Conservation (phyloP, 2,888 invertebrate genomes). For the Plebejus melissa region DNA sequence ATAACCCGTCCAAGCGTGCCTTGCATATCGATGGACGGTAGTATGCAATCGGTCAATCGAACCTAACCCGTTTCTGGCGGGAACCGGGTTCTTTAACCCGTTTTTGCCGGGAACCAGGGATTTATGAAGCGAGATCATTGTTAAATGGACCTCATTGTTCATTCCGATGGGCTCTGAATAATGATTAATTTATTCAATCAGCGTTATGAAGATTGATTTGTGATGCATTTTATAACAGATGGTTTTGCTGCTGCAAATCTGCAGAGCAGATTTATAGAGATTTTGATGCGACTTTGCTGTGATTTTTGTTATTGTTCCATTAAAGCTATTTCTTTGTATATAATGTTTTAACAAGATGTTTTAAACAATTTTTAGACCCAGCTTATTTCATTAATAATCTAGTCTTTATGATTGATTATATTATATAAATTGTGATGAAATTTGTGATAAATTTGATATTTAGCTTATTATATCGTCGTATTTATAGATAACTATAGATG, state of each 20-base stretch:
- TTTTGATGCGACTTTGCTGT: neutral
- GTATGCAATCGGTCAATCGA: slow-evolving; percentile 32
- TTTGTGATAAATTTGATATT: no score
- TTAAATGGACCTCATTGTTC: slow-evolving; percentile 29
- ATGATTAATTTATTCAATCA: slow-evolving; percentile 28
- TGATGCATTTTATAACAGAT: slow-evolving; percentile 12
- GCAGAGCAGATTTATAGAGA: neutral
- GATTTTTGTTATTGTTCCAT: no score
- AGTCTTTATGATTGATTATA: no score
- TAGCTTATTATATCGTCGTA: no score
- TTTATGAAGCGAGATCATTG: slow-evolving; percentile 36
- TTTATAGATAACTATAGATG: no score
- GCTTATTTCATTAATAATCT: no score
- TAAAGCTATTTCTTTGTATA: no score
- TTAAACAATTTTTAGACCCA: no score
- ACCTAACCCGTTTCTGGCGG: slow-evolving; percentile 32
- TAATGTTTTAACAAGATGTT: neutral
- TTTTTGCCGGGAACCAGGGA: slow-evolving; percentile 31
- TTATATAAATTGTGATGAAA: no score
- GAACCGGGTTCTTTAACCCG: slow-evolving; percentile 17
- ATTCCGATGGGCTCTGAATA: slow-evolving; percentile 29
- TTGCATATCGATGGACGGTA: slow-evolving; percentile 1
- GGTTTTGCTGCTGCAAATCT: no score
- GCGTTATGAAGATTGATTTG: slow-evolving; percentile 15
- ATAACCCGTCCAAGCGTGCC: neutral